Base-by-base conservation (phyloP, 1,140 invertebrate genomes). In the Drosophila neocordata region DNA sequence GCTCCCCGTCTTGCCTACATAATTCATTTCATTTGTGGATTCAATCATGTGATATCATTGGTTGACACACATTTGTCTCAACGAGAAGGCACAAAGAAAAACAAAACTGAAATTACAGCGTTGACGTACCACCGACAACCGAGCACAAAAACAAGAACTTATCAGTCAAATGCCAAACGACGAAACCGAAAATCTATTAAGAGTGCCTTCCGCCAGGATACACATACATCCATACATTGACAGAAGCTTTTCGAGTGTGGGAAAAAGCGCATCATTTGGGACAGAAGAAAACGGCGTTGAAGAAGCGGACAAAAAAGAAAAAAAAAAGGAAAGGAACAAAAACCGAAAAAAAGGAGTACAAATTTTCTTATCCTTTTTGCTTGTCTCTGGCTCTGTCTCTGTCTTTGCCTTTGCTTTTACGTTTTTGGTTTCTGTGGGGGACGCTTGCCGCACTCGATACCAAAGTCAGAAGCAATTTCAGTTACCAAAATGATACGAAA, bases 161-260 rank as follows among this genome's bases (percentile, higher is more conserved):
- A 77, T 77, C 72, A 61, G 75, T 75, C 75, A 77, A 74, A 74
- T 67, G 75, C 75, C 75, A 77, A 77, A 77, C 71, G 63, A 53
- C 75, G 74, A 65, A 48, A 48, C 41, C 67, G 20, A 73, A 77
- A 77, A 77, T 77, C 75, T 71, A 77, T 77, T 77, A 77, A 73
- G 71, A 73, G 56, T 52, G 62, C 61, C 66, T 73, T 77, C 75
- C 67, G 75, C 71, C 75, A 48, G 41, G 41, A 48, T 48, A 48
- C 41, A 48, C 41, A 7, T 8, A 15, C 15, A 34, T n/a, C 7
- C 41, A 44, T 9, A 15, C 1, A 13, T 8, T 4, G 9, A 34
- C 65, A 48, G 56, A 15, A 61, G 35, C 27, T 12, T 15, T 22
- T n/a, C 11, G 8, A 31, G 13, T 24, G 4, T 11, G 56, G 56